Evolutionary conservation across 2,888 invertebrate genomes (phyloP), one percentile per base, ranked within the genome.

Genomic region (Holacanthella duospinosa): DNA sequence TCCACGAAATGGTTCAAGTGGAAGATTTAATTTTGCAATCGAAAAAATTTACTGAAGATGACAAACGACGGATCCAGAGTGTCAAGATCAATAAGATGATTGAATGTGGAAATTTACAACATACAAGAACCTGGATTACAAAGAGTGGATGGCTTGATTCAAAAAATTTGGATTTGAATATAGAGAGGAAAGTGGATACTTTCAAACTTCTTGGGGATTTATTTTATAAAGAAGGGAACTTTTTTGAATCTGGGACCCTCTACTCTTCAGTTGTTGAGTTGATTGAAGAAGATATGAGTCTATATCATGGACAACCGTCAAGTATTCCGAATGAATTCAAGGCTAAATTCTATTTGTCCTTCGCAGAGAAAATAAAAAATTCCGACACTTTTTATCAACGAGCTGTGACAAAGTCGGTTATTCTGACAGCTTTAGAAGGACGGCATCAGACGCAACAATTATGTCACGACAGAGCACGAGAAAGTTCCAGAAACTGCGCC

Each of bases 101-200:
- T 1, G 59, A 65, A 53, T 43, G 28, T 53, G 62, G 62, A 12
- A 68, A 69, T 53, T 26, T 66, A 43, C 24, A 48, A 6, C 66
- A 60, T 58, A 59, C 61, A 2, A 44, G 59, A 24, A 36, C 64
- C 0, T 69, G 69, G 69, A 60, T 69, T 0, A 24, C 55, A 19
- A 55, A 63, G 29, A 61, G 62, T 21, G 28, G 55, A 12, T 27
- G 28, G 26, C 28, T 55, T 4, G 36, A 21, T 21, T 4, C 9
- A 6, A 29, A 29, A 9, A 4, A 36, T 6, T 19, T 57, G 57
- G 19, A 57, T 19, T n/a, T 24, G 21, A 57, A 21, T 21, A 29
- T 29, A 2, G 36, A 29, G 21, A 3, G 16, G 21, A 57, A 57
- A 57, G 29, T 57, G n/a, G 29, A 28, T 12, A 28, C 16, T n/a